A percentile compares a stretch with the other conserved stretches of the same genome.
These are phyloP conservation scores for Hypsibius dujardini DNA, from an alignment of 1,140 invertebrate species.

Conservation along the genomic window DNA sequence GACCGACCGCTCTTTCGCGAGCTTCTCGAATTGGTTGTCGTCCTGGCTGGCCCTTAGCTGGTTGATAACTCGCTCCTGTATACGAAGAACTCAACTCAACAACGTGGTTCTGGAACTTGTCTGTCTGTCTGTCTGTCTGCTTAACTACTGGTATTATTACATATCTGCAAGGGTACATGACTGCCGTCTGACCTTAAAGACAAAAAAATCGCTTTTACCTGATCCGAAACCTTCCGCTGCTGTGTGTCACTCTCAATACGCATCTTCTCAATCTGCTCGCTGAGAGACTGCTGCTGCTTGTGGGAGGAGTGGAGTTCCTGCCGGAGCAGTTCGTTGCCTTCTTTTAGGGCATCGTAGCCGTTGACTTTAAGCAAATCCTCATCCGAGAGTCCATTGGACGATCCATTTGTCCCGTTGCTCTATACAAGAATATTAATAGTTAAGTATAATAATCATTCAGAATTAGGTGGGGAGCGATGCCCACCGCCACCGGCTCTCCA, in stretches of 20 bases:
- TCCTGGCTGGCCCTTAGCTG: not conserved
- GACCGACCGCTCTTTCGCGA: not conserved
- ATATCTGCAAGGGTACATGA: too few species aligned
- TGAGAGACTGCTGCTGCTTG: slow-evolving; percentile 6
- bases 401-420: too few species aligned
- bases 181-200: too few species aligned
- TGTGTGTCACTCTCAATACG: not conserved
- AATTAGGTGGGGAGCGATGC: too few species aligned
- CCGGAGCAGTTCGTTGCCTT: slow-evolving; percentile 15
- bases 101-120: too few species aligned
- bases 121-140: too few species aligned
- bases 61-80: not conserved
- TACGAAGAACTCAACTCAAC: too few species aligned
- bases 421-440: too few species aligned
- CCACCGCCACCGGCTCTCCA: too few species aligned
- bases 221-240: not conserved
- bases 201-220: too few species aligned
- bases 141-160: too few species aligned
- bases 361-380: slow-evolving; percentile 1
- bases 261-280: not conserved
- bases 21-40: slow-evolving; percentile 14
- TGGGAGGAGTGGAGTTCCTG: not conserved
- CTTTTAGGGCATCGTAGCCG: slow-evolving; percentile 7
- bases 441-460: too few species aligned
- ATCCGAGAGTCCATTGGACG: not conserved